Base-by-base conservation (phyloP, 2,797 vertebrate genomes). In the Gymnoscopelus braueri region DNA sequence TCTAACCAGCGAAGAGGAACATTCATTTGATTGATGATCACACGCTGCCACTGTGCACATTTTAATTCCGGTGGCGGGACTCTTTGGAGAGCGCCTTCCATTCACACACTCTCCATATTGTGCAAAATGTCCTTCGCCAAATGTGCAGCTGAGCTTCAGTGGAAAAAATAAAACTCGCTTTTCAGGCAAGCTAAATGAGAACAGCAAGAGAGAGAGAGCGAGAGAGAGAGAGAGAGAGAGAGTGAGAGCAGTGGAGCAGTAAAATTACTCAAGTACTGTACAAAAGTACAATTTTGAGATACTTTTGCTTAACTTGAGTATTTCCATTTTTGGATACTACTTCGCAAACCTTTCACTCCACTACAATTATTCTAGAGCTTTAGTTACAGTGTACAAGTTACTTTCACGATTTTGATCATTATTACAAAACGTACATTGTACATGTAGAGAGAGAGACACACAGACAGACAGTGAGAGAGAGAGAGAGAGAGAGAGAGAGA, bases 161-260 rank as follows among this genome's bases (percentile, higher is more conserved):
- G 53, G 49, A 32, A 55, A 65, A 66, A 81, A 26, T n/a, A n/a
- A n/a, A 12, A 23, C 10, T 49, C 26, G 44, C 54, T 14, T 55
- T 56, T 4, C 5, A 49, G 39, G 7, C 39, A 44, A 44, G 9
- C 39, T 44, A 44, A 44, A 44, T 6, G 32, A 35, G 32, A 35
- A 35, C 32, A 35, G 32, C 32, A 44, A 13, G 15, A 56, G 23
- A 56, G 54, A 10, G 57, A 49, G 44, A 52, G 35, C 60, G 3
- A 11, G 8, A 55, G 8, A n/a, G 12, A 29, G 50, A 61, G 3
- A 61, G 49, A 61, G 29, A 10, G 51, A 9, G 19, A 73, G 13
- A 64, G 29, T 24, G 50, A 24, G 50, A 24, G 52, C 10, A 3
- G 10, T 9, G 11, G 4, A 23, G 52, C 15, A 29, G 26, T 29